Conservation (phyloP, 2,797 vertebrate species). For the Tadarida brasiliensis region DNA sequence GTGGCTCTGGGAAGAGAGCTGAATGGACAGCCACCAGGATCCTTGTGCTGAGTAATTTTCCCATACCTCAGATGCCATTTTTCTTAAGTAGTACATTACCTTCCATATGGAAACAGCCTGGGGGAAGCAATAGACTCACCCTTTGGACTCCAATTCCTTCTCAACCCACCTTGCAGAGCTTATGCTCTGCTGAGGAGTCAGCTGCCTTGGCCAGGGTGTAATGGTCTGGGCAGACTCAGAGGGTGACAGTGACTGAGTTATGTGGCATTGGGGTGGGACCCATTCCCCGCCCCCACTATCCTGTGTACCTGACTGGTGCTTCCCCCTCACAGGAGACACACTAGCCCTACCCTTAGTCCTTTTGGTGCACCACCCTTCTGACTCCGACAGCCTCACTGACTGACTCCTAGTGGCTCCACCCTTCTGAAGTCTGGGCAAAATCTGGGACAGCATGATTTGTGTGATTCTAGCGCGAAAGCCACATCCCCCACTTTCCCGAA, state of each 20-base stretch:
- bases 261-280: neutral
- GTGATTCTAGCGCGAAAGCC: neutral
- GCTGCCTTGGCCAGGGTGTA: neutral
- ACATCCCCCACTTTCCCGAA: neutral
- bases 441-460: neutral
- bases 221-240: neutral
- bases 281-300: neutral
- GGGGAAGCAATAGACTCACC: neutral
- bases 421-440: neutral
- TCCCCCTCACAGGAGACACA: neutral
- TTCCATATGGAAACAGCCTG: neutral
- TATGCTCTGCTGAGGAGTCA: neutral
- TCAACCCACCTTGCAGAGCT: neutral
- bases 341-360: neutral
- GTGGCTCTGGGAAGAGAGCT: neutral
- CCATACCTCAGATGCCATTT: neutral
- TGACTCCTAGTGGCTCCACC: too few species aligned
- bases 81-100: neutral
- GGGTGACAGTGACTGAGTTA: neutral
- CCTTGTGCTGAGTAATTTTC: neutral
- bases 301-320: neutral
- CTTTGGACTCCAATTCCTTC: neutral
- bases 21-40: neutral
- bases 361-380: too few species aligned
- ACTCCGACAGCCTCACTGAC: too few species aligned